Evolutionary conservation across 1,140 invertebrate genomes (phyloP), one percentile per base, ranked within the genome.

Genomic region (Drosophila mojavensis): DNA sequence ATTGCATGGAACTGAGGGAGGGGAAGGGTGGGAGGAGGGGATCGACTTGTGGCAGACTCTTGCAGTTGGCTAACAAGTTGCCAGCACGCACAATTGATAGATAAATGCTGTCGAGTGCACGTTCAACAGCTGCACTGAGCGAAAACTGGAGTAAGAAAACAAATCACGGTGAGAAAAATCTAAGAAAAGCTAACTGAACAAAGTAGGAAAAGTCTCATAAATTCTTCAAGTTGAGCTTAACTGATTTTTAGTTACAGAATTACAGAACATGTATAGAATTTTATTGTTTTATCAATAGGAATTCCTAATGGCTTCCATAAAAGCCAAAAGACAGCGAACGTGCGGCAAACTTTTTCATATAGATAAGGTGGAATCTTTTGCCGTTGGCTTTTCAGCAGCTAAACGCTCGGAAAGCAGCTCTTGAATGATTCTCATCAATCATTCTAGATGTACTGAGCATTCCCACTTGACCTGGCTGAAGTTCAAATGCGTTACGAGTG

Each of bases 21-120:
- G 45, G 5, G n/a, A 26, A 3, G 26, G 13, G 13, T n/a, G 5
- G 28, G 28, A 15, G 41, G 56, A 53, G 17, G 5, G 24, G 5
- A 4, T 17, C 24, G 3, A n/a, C 28, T 54, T 10, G 15, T 15
- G 7, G 15, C 53, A 36, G n/a, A 6, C 1, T 28, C 20, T 41
- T 39, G 41, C 56, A 60, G 48, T 61, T 61, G 28, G 45, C 45
- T 51, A 15, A 62, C 45, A 51, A 51, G 7, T 56, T 61, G 53
- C 62, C 15, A 45, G 54, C 15, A 48, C 63, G 41, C 63, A 63
- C 55, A 54, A 30, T 60, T 61, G 66, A 65, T 75, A 70, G 66
- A 71, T 71, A 78, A 48, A 36, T 70, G 51, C 55, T 61, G 53
- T 60, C 65, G 20, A 54, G 47, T 45, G 68, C 61, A 30, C 48